phyloP scores from a whole-genome alignment of 2,797 vertebrate genomes.

The Pseudotriccus pelzelni region DNA sequence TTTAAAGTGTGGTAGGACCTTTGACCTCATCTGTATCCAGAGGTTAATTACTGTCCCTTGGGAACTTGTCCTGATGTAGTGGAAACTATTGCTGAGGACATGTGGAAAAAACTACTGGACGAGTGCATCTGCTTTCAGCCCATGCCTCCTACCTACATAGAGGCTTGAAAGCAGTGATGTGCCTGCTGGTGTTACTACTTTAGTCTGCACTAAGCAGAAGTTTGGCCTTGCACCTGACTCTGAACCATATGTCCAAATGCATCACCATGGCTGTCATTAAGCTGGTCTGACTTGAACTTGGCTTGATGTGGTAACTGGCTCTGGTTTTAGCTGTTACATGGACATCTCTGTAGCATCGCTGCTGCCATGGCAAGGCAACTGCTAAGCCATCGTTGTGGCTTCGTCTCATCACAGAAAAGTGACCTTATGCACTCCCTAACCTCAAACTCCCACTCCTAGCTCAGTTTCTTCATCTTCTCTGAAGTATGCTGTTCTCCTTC shows the following conservation, averaged over 20 bases:
- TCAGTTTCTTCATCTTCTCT: not conserved
- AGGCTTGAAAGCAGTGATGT: not conserved
- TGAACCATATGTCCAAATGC: not conserved
- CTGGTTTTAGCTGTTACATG: not conserved
- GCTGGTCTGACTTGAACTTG: not conserved
- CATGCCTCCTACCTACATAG: not conserved
- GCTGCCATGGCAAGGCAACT: not conserved
- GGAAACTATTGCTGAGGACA: not conserved
- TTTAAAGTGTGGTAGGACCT: not conserved
- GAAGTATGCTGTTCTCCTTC: not conserved
- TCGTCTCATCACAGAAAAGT: not conserved
- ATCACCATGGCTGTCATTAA: not conserved
- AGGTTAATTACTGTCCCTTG: not conserved
- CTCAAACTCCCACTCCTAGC: not conserved
- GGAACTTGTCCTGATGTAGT: not conserved
- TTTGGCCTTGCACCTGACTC: not conserved
- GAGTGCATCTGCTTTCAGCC: not conserved
- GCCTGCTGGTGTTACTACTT: not conserved
- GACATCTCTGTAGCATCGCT: fast-evolving
- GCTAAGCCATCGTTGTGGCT: not conserved
- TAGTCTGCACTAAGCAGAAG: not conserved
- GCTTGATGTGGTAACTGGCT: not conserved
- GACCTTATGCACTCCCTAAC: not conserved
- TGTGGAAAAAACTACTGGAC: not conserved
- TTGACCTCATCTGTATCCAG: not conserved